Evolutionary conservation across 2,797 vertebrate genomes (phyloP), one percentile per base, ranked within the genome.

Genomic region (Ficedula albicollis): DNA sequence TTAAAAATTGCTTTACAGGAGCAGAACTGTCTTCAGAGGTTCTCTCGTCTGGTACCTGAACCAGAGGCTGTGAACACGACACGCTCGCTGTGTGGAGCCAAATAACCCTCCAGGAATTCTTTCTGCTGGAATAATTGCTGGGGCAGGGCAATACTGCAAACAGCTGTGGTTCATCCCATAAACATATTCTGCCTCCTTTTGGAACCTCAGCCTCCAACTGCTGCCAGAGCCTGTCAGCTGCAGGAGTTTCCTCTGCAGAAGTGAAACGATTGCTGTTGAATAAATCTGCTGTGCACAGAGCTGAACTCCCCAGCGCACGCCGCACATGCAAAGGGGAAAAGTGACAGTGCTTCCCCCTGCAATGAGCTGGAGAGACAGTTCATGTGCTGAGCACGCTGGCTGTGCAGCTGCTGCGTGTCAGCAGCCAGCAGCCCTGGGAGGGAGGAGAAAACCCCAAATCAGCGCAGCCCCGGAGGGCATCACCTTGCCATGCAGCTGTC

Each of bases 211-310:
- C 55, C 81, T 87, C 95, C 73, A 41, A 59, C 84, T 81, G 77
- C 11, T 81, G 95, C 95, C 96, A 96, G 89, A 69, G 73, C 91
- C 60, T 32, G 79, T 93, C 95, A 96, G 93, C 91, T 91, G 79
- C 76, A 87, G 92, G 79, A 91, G 20, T 91, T 96, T 93, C 82
- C 78, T 93, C 66, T 62, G 79, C 92, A 93, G 87, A 89, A 94
- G 69, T 44, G 78, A 91, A 91, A 83, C 2, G 5, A 89, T 92
- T 87, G 39, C 93, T 66, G 82, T 55, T 68, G 86, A 91, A 89
- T 94, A 94, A 97, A 94, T 87, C 77, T 68, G 90, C 69, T 91
- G 54, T 59, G 91, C 76, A 30, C 12, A 89, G 92, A 73, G 68
- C 92, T 92, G 89, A 93, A 12, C 90, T 75, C 89, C 49, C 68